A percentile compares a stretch with the other conserved stretches of the same genome.
Evolutionary conservation across 2,113 vertebrate genomes (phyloP).

Genomic region (Thunnus thynnus): DNA sequence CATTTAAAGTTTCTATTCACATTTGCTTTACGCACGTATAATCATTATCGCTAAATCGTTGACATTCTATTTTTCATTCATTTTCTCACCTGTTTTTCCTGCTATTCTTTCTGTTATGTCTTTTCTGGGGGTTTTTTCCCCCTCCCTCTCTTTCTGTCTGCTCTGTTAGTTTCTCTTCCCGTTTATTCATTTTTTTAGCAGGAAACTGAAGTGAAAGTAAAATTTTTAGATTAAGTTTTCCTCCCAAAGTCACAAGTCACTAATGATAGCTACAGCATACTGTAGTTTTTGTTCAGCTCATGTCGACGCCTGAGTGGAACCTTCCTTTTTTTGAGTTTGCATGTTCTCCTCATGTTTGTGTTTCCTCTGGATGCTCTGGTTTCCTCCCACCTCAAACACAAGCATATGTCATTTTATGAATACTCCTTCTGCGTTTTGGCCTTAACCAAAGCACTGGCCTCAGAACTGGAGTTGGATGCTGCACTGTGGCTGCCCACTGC

Average conservation of each 20-base stretch:
- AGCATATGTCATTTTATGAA: neutral
- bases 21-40: slow-evolving; percentile 8
- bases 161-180: slow-evolving; percentile 59
- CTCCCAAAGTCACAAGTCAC: neutral
- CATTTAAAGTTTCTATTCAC: slow-evolving; percentile 9
- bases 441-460: neutral
- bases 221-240: neutral
- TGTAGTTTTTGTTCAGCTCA: neutral
- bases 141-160: slow-evolving; percentile 15
- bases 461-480: neutral
- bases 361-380: neutral
- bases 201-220: slow-evolving; percentile 52
- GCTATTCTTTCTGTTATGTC: neutral
- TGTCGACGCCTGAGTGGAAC: neutral
- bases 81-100: slow-evolving; percentile 11
- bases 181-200: slow-evolving; percentile 13
- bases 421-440: neutral
- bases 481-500: neutral
- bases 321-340: neutral
- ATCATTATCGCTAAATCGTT: neutral
- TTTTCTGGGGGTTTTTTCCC: neutral
- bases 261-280: neutral
- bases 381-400: neutral
- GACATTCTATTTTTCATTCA: slow-evolving; percentile 39
- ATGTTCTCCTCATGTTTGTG: neutral